Conservation (phyloP, 2,113 vertebrate genomes). For the Marmota monax region DNA sequence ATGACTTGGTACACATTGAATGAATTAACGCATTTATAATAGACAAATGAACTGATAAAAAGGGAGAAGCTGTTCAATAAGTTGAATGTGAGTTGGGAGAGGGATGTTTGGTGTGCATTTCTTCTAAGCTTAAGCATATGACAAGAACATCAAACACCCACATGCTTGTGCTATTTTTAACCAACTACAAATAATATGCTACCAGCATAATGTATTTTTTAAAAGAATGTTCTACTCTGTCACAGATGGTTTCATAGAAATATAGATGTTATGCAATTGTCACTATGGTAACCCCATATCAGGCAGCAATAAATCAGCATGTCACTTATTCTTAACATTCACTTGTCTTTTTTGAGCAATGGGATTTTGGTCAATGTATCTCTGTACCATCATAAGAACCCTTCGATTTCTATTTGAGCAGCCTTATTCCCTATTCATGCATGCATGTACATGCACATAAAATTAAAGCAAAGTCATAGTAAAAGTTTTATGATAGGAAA, state of each 20-base stretch:
- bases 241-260: slow-evolving; percentile 69
- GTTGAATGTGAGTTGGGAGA: background rate
- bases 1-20: background rate
- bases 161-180: slow-evolving; percentile 62
- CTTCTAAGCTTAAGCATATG: slow-evolving; percentile 11
- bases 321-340: slow-evolving; percentile 28
- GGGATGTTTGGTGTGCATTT: background rate
- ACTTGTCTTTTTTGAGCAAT: slow-evolving; percentile 44
- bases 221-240: slow-evolving; percentile 58
- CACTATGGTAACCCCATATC: slow-evolving; percentile 75
- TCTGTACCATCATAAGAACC: background rate
- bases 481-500: background rate
- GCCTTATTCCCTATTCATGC: background rate
- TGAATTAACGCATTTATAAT: background rate
- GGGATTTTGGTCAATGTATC: background rate
- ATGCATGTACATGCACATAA: background rate
- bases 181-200: slow-evolving; percentile 64
- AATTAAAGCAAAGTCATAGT: background rate
- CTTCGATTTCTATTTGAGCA: slow-evolving; percentile 14
- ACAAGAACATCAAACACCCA: slow-evolving; percentile 63
- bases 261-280: slow-evolving; percentile 75
- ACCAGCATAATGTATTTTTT: slow-evolving; percentile 54
- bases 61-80: background rate
- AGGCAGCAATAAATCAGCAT: slow-evolving; percentile 59
- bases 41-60: background rate